Evolutionary conservation across 2,113 vertebrate genomes (phyloP).

Genomic region (Cyanoderma ruficeps): DNA sequence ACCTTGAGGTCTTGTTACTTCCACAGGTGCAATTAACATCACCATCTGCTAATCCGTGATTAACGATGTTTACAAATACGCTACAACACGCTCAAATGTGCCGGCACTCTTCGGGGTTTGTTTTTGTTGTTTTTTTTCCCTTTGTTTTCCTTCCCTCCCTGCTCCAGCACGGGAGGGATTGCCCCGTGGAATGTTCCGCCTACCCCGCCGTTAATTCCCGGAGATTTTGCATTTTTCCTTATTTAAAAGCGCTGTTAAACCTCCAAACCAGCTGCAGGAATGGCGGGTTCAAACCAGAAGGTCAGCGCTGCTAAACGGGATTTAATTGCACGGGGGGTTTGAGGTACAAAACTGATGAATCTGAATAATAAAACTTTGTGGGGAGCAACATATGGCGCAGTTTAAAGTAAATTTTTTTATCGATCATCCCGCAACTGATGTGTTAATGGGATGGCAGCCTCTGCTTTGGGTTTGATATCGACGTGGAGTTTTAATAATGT

Average conservation of each 20-base stretch:
- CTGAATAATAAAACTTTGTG: conserved; percentile 42
- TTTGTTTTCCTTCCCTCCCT: not conserved
- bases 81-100: conserved; percentile 63
- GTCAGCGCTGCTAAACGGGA: conserved; percentile 41
- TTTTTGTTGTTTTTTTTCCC: too few relatives aligned
- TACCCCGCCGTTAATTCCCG: not conserved
- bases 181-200: not conserved
- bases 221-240: not conserved
- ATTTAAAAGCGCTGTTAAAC: conserved; percentile 7
- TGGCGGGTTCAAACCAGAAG: not conserved
- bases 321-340: conserved; percentile 44
- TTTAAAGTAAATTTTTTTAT: conserved; percentile 36
- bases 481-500: conserved; percentile 26
- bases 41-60: conserved; percentile 94
- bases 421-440: not conserved
- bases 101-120: not conserved
- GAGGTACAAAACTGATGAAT: conserved; percentile 31
- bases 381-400: conserved; percentile 37
- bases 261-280: conserved; percentile 46
- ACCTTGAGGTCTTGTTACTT: conserved; percentile 88
- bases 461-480: not conserved
- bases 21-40: conserved; percentile 91
- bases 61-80: conserved; percentile 91
- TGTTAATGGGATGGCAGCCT: conserved; percentile 36
- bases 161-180: not conserved